Evolutionary conservation across 1,140 invertebrate genomes (phyloP), one percentile per base, ranked within the genome.

Genomic region (Drosophila melanogaster): DNA sequence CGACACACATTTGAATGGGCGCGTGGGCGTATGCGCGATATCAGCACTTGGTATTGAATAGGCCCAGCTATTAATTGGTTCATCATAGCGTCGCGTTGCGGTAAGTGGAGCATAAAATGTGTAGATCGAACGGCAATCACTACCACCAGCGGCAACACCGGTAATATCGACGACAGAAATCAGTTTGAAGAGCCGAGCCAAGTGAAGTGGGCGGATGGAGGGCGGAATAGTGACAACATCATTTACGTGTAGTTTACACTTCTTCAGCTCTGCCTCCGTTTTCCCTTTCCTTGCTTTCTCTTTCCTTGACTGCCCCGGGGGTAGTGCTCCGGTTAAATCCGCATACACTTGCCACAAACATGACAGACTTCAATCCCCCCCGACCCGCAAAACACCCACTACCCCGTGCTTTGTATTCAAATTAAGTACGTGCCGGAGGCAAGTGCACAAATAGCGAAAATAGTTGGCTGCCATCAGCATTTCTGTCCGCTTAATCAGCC

Each of bases 201-300:
- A 60, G 62, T 69, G 59, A 69, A 70, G 70, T 61, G 60, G 14
- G 19, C 4, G n/a, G 15, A 4, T n/a, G 26, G 54, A 19, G 38
- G 24, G 33, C 26, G 58, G 30, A 54, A 54, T 62, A 66, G 70
- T 81, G 67, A 81, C 60, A 81, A 72, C 61, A 65, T 76, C 66
- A 64, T 81, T 62, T 79, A 79, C 58, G 53, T 74, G 76, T 59
- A 66, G 59, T 55, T 73, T 58, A 79, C 77, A 79, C 70, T 62
- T 79, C 22, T 62, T 43, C 37, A 50, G 2, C 46, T 14, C 22
- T 6, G 19, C 43, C 11, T 22, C 43, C 17, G 19, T 10, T 3
- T 8, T 41, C 40, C 15, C 15, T 17, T 22, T 3, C 19, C 19
- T 22, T 22, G 19, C 19, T 3, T 22, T 22, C 19, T 22, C 19